Conservation (phyloP, 2,888 invertebrate genomes). For the Alloplasta piceator region DNA sequence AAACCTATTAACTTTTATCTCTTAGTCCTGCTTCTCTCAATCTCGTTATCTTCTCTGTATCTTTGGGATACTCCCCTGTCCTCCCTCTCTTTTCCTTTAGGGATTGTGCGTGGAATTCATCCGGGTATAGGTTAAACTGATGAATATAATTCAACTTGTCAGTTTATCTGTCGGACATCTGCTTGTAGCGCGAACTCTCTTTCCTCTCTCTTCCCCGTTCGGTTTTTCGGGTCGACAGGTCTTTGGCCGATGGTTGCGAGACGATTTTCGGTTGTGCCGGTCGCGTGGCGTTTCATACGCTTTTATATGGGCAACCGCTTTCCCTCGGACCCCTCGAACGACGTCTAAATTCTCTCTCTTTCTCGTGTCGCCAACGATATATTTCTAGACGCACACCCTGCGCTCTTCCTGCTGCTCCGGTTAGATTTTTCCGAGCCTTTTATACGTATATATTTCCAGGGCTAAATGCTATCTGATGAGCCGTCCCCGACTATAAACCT, state of each 20-base stretch:
- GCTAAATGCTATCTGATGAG: constrained; percentile 81
- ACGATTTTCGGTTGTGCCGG: constrained; percentile 67
- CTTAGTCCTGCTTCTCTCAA: constrained; percentile 37
- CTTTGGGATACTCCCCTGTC: constrained; percentile 11
- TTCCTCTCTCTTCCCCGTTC: constrained; percentile 11
- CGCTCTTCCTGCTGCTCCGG: constrained; percentile 12
- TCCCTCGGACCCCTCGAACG: constrained; percentile 21
- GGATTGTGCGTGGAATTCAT: constrained; percentile 70
- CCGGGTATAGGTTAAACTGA: constrained; percentile 73
- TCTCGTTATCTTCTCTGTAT: constrained; percentile 34
- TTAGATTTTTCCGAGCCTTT: constrained; percentile 59
- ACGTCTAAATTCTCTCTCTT: constrained; percentile 14
- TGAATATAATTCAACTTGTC: constrained; percentile 80
- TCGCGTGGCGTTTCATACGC: constrained; percentile 79
- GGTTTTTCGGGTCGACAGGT: constrained; percentile 76
- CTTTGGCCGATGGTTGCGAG: constrained; percentile 72
- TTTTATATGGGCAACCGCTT: constrained; percentile 56
- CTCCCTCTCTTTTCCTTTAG: constrained; percentile 5
- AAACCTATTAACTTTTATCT: constrained; percentile 82
- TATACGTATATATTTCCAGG: constrained; percentile 54
- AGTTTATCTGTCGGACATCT: constrained; percentile 75
- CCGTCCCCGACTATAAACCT: constrained; percentile 73
- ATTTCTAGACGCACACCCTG: constrained; percentile 2
- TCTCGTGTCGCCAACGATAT: background rate
- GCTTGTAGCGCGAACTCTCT: constrained; percentile 67